A percentile compares a stretch with the other conserved stretches of the same genome.
Evolutionary conservation across 2,113 vertebrate genomes (phyloP).

Genomic region (Melospiza melodia): DNA sequence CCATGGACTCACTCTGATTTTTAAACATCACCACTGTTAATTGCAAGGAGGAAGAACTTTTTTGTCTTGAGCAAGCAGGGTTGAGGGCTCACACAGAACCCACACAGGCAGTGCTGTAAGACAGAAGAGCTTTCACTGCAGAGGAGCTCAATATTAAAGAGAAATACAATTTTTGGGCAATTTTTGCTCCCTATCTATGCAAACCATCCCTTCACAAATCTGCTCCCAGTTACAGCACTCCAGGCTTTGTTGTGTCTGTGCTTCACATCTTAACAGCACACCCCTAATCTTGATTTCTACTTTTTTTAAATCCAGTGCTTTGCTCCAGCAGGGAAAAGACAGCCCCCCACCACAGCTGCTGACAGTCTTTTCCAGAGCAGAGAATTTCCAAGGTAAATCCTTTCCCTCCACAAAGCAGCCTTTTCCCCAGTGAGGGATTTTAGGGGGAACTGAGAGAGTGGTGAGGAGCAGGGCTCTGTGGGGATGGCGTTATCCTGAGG

Average conservation of each 20-base stretch:
- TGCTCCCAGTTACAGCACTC: not conserved
- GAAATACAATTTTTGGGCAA: not conserved
- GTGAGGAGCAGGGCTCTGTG: not conserved
- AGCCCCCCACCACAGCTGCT: not conserved
- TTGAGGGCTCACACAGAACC: not conserved
- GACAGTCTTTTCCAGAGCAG: not conserved
- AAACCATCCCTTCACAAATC: not conserved
- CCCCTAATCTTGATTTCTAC: not conserved
- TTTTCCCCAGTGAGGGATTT: not conserved
- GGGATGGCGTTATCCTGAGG: rapidly evolving
- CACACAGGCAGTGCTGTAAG: not conserved
- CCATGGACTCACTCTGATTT: not conserved
- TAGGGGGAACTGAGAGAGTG: not conserved
- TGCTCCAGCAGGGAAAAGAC: not conserved
- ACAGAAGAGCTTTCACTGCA: rapidly evolving
- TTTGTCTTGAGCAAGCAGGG: rapidly evolving
- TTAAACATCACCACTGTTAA: not conserved
- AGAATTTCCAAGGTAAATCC: not conserved
- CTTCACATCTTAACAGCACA: not conserved
- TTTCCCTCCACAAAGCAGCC: not conserved
- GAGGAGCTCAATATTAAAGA: not conserved
- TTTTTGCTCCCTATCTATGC: not conserved
- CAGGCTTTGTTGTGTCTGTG: rapidly evolving
- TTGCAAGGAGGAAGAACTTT: not conserved
- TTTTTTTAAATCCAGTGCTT: not conserved